phyloP scores from a whole-genome alignment of 2,888 invertebrate genomes.

The Chouioia cunea region DNA sequence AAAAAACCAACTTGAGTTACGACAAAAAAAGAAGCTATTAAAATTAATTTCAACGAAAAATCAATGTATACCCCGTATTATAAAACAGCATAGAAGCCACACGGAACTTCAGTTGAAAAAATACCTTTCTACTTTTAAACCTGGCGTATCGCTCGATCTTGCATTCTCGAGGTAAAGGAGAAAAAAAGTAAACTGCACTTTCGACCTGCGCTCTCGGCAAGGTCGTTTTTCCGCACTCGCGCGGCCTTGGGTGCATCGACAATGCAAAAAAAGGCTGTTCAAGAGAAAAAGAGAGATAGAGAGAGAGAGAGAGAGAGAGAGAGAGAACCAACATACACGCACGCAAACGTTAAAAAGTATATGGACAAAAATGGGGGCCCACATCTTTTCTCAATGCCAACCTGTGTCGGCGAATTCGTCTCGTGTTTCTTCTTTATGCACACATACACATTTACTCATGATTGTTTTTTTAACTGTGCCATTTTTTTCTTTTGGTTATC shows the following conservation, averaged over 20 bases:
- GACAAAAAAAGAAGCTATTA: too few species aligned
- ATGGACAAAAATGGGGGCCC: conserved; percentile 8
- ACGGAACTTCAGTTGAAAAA: too few species aligned
- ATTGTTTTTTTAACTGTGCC: neutral
- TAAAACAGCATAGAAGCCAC: too few species aligned
- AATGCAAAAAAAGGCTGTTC: conserved; percentile 43
- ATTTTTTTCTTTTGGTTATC: conserved; percentile 3
- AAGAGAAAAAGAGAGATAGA: conserved; percentile 12
- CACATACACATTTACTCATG: neutral
- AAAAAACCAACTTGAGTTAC: too few species aligned
- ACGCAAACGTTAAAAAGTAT: conserved; percentile 15
- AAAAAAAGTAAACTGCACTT: conserved; percentile 46
- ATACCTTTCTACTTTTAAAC: conserved; percentile 35
- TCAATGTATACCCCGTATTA: too few species aligned
- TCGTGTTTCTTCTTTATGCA: neutral
- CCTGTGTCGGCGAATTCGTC: conserved; percentile 3
- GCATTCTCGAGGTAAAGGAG: neutral
- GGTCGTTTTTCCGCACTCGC: conserved; percentile 53
- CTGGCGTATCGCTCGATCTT: neutral
- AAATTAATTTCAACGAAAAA: too few species aligned
- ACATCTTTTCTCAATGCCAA: conserved; percentile 40
- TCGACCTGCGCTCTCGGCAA: conserved; percentile 43
- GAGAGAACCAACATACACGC: neutral
- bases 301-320: too few species aligned
- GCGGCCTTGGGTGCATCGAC: conserved; percentile 52